Conservation (phyloP, 2,797 vertebrate genomes). For the Coendou prehensilis region DNA sequence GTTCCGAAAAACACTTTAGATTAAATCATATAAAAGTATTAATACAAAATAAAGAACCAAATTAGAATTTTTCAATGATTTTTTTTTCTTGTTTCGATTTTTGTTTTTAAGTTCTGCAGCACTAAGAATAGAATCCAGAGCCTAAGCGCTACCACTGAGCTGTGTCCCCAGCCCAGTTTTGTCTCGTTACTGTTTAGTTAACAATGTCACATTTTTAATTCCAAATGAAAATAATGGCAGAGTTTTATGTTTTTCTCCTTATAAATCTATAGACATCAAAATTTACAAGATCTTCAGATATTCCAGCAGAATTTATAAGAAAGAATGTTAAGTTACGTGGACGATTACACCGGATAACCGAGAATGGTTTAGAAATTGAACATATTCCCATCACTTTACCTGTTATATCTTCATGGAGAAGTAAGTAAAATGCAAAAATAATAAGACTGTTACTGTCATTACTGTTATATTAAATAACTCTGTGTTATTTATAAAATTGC, state of each 20-base stretch:
- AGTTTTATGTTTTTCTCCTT: conserved; percentile 62
- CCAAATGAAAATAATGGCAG: conserved; percentile 60
- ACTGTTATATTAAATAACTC: not conserved
- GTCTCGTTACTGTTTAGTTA: conserved; percentile 59
- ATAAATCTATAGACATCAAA: conserved; percentile 89
- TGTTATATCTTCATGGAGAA: conserved; percentile 90
- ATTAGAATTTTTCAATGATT: conserved; percentile 20
- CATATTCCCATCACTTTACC: conserved; percentile 95
- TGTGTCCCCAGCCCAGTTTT: not conserved
- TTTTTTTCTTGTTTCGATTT: not conserved
- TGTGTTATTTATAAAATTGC: conserved; percentile 24
- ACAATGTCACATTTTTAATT: conserved; percentile 39
- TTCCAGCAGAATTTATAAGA: conserved; percentile 94
- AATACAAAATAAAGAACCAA: conserved; percentile 45
- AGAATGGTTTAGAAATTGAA: conserved; percentile 93
- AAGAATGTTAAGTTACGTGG: conserved; percentile 94
- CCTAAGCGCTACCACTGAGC: not conserved
- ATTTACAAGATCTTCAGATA: conserved; percentile 92
- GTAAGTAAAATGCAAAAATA: conserved; percentile 87
- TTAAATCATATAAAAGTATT: conserved; percentile 31
- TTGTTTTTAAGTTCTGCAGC: not conserved
- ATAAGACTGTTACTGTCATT: not conserved
- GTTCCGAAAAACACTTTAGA: not conserved
- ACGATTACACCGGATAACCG: conserved; percentile 91
- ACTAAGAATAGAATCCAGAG: not conserved